Conservation (phyloP, 2,797 vertebrate genomes). For the Cuniculus paca region DNA sequence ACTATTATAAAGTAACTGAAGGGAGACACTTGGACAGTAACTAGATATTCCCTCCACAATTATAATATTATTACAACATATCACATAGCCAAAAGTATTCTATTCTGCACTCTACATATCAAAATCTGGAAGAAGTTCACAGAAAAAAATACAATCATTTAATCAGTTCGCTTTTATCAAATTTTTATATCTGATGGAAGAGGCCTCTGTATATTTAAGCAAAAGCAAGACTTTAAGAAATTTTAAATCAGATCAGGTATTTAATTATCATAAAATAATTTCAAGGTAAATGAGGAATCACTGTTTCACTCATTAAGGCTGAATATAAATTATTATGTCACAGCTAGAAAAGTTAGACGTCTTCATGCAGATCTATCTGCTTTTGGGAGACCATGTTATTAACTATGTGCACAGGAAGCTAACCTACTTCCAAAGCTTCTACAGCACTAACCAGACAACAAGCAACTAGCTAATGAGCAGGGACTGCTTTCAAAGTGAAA, state of each 20-base stretch:
- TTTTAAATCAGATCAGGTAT: slow-evolving; percentile 84
- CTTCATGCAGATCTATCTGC: slow-evolving; percentile 63
- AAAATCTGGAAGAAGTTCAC: slow-evolving; percentile 84
- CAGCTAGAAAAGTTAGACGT: slow-evolving; percentile 81
- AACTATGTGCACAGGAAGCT: slow-evolving; percentile 50
- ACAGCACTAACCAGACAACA: slow-evolving; percentile 55
- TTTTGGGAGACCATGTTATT: slow-evolving; percentile 78
- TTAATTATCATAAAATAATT: slow-evolving; percentile 87
- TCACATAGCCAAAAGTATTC: slow-evolving; percentile 5
- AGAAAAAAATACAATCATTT: slow-evolving; percentile 80
- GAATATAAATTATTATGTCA: slow-evolving; percentile 84
- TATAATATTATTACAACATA: slow-evolving; percentile 34
- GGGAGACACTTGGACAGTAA: neutral
- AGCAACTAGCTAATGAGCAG: slow-evolving; percentile 67
- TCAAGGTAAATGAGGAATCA: slow-evolving; percentile 84
- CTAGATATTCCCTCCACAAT: slow-evolving; percentile 29
- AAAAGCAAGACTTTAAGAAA: slow-evolving; percentile 86
- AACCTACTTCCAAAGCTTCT: slow-evolving; percentile 68
- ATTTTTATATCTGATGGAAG: slow-evolving; percentile 80
- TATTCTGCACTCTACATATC: slow-evolving; percentile 41
- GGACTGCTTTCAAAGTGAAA: slow-evolving; percentile 81
- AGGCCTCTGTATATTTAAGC: slow-evolving; percentile 85
- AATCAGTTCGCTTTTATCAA: slow-evolving; percentile 86
- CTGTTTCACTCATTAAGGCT: slow-evolving; percentile 84
- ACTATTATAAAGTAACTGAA: neutral